Conservation (phyloP, 2,888 invertebrate genomes). For the Latheticus oryzae region DNA sequence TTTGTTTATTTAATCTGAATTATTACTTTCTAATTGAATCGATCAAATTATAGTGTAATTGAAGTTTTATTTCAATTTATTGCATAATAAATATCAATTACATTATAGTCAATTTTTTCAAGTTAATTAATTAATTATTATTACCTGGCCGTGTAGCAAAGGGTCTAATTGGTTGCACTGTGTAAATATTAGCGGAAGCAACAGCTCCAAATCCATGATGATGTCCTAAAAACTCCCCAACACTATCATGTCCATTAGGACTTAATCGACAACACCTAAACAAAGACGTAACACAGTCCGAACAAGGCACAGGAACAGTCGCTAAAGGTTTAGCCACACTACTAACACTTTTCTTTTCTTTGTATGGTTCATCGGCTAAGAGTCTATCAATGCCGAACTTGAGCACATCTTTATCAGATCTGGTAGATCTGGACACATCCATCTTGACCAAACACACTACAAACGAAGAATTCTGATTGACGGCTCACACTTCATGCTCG, state of each 20-base stretch:
- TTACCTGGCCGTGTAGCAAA: slow-evolving; percentile 61
- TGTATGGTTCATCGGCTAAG: slow-evolving; percentile 56
- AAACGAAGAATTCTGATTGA: no score
- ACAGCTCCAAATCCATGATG: slow-evolving; percentile 40
- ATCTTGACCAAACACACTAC: slow-evolving; percentile 26
- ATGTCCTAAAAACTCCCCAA: slow-evolving; percentile 43
- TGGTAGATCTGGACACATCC: slow-evolving; percentile 42
- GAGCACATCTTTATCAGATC: slow-evolving; percentile 63
- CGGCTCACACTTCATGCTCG: slow-evolving; percentile 17
- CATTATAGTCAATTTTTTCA: no score
- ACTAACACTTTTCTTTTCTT: slow-evolving; percentile 26
- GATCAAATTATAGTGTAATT: no score
- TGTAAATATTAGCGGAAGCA: slow-evolving; percentile 49
- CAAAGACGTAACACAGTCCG: slow-evolving; percentile 74
- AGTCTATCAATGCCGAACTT: slow-evolving; percentile 81
- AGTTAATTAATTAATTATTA: not conserved
- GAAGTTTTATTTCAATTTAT: no score
- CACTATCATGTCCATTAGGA: slow-evolving; percentile 44
- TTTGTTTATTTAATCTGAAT: no score
- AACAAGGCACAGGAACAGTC: slow-evolving; percentile 67
- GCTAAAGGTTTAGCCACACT: slow-evolving; percentile 58
- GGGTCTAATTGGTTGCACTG: slow-evolving; percentile 63
- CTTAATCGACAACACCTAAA: slow-evolving; percentile 71
- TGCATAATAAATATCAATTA: no score
- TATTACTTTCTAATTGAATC: no score